Evolutionary conservation across 2,113 vertebrate species (phyloP).

Genomic region (Hymenochirus boettgeri): DNA sequence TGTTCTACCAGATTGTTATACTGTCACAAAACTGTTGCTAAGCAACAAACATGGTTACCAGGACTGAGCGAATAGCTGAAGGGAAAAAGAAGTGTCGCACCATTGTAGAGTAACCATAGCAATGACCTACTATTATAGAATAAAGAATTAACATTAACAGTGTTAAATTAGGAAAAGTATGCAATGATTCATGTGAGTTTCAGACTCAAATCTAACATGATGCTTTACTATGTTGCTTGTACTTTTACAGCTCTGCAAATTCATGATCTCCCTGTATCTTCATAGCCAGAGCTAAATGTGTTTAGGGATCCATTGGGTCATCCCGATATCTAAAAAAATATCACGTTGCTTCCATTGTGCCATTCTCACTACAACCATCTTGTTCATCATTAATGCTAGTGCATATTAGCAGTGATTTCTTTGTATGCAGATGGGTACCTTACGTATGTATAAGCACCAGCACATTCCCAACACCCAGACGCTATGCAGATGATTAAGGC

Average conservation of each 20-base stretch:
- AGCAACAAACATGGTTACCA: conserved; percentile 73
- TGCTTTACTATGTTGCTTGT: conserved; percentile 38
- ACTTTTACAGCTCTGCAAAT: conserved; percentile 40
- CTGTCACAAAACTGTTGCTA: conserved; percentile 78
- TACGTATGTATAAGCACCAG: not conserved
- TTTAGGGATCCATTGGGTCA: too few relatives aligned
- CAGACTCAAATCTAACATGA: conserved; percentile 8
- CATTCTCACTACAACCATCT: not conserved
- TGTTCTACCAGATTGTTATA: conserved; percentile 68
- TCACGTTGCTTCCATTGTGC: not conserved
- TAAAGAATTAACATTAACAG: conserved; percentile 77
- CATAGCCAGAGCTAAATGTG: not conserved
- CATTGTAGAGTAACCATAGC: conserved; percentile 81
- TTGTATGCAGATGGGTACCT: not conserved
- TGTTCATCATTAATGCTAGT: not conserved
- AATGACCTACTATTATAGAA: conserved; percentile 82
- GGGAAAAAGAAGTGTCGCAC: conserved; percentile 74
- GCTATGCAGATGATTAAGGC: conserved; percentile 26
- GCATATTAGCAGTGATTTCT: not conserved
- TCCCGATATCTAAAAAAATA: too few relatives aligned
- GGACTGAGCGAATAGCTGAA: conserved; percentile 73
- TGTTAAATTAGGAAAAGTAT: conserved; percentile 69
- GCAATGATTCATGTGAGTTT: conserved; percentile 55
- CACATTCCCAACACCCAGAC: conserved; percentile 7
- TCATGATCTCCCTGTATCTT: not conserved